A percentile compares a stretch with the other conserved stretches of the same genome.
phyloP scores from a whole-genome alignment of 2,797 vertebrate species.

The Eulemur rubriventer region DNA sequence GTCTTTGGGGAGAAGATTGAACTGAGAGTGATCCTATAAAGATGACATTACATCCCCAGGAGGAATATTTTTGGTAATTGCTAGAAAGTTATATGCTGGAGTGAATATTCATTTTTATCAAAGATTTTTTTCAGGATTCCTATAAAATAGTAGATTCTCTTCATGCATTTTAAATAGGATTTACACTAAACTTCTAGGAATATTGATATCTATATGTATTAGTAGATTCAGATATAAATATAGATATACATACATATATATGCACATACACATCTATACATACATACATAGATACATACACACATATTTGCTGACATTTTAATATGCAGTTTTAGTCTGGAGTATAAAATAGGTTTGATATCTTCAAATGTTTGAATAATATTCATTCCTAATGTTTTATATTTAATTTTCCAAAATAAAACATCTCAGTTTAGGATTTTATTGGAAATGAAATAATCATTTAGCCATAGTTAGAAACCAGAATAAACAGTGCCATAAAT shows the following conservation, averaged over 20 bases:
- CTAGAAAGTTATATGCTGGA: not conserved
- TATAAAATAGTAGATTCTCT: not conserved
- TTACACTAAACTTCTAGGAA: not conserved
- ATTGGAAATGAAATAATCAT: slow-evolving; percentile 58
- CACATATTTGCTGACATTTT: slow-evolving; percentile 10
- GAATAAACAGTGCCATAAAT: slow-evolving; percentile 56
- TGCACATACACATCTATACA: not conserved
- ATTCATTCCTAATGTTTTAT: slow-evolving; percentile 35
- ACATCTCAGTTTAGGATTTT: slow-evolving; percentile 40
- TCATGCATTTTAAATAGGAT: slow-evolving; percentile 33
- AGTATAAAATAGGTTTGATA: slow-evolving; percentile 5
- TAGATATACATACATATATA: not conserved
- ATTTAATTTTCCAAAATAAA: slow-evolving; percentile 58
- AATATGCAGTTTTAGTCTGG: not conserved
- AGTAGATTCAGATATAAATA: not conserved
- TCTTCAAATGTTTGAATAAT: slow-evolving; percentile 45
- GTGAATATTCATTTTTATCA: slow-evolving; percentile 41
- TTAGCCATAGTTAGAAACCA: slow-evolving; percentile 42
- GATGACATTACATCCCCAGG: not conserved
- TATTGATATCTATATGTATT: not conserved
- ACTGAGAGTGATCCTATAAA: not conserved
- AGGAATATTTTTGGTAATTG: slow-evolving; percentile 19
- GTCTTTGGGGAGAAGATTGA: not conserved
- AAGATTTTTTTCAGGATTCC: not conserved
- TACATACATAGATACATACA: not conserved